Evolutionary conservation across 2,888 invertebrate genomes (phyloP).

Genomic region (Yponomeuta evonymella): DNA sequence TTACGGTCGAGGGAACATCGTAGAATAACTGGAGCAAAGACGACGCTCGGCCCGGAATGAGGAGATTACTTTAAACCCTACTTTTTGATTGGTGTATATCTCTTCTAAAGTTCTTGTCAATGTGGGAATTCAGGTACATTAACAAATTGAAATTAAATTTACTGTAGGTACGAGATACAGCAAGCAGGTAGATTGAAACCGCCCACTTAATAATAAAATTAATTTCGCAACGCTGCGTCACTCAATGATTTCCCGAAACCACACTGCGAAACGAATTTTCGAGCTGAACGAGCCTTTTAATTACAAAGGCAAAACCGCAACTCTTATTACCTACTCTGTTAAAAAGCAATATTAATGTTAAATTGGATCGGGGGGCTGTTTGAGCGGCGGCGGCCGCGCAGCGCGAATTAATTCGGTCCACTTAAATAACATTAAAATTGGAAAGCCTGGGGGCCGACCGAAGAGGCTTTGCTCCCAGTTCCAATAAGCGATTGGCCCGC

Average conservation of each 20-base stretch:
- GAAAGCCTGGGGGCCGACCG: slow-evolving; percentile 32
- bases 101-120: background rate
- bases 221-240: slow-evolving; percentile 15
- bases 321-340: slow-evolving; percentile 34
- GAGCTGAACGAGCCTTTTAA: slow-evolving; percentile 43
- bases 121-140: background rate
- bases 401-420: slow-evolving; percentile 46
- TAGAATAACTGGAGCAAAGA: background rate
- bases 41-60: background rate
- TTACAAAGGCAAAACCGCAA: slow-evolving; percentile 41
- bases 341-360: slow-evolving; percentile 48
- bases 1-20: slow-evolving; percentile 15
- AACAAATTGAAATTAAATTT: background rate
- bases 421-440: slow-evolving; percentile 56
- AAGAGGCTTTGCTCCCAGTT: slow-evolving; percentile 48
- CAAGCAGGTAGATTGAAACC: background rate
- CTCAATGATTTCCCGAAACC: slow-evolving; percentile 21
- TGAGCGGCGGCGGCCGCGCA: slow-evolving; percentile 27
- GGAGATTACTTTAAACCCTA: slow-evolving; percentile 1
- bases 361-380: slow-evolving; percentile 33
- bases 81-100: background rate
- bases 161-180: background rate
- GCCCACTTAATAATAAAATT: slow-evolving; percentile 11
- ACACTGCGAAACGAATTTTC: slow-evolving; percentile 24
- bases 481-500: slow-evolving; percentile 50